Evolutionary conservation across 2,113 vertebrate genomes (phyloP).

Genomic region (Myocastor coypus): DNA sequence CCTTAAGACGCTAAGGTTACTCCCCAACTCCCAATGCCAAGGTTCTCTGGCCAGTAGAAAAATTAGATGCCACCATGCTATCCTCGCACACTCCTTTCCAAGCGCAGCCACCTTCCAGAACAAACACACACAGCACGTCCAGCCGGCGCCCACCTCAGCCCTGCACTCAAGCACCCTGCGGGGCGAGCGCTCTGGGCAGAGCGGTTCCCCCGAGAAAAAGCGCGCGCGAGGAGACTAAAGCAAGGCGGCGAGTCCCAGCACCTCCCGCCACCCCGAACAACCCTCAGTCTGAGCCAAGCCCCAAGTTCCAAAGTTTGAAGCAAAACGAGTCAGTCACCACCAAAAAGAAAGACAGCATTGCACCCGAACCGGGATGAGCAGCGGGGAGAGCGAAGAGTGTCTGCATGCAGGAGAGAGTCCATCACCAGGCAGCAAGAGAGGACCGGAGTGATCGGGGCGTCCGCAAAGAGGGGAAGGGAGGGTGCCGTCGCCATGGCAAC

Average conservation of each 20-base stretch:
- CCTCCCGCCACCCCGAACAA: neutral
- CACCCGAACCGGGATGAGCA: neutral
- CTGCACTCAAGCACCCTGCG: conserved; percentile 56
- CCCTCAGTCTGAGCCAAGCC: conserved; percentile 18
- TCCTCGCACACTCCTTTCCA: neutral
- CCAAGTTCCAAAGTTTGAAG: conserved; percentile 71
- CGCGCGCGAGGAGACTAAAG: neutral
- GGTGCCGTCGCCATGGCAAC: conserved; percentile 75
- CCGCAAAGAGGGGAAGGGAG: neutral
- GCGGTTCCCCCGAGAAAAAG: neutral
- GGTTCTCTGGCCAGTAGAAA: neutral
- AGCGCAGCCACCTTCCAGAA: neutral
- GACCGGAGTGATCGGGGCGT: conserved; percentile 65
- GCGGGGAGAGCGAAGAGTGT: neutral
- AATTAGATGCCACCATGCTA: neutral
- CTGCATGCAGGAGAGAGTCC: neutral
- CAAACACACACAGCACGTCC: neutral
- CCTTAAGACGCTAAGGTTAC: conserved; percentile 1
- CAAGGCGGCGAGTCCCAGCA: neutral
- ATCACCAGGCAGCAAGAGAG: conserved; percentile 64
- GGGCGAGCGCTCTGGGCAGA: neutral
- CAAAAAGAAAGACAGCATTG: neutral
- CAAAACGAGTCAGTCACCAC: neutral
- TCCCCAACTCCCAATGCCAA: conserved; percentile 53
- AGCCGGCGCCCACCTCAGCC: neutral